phyloP scores from a whole-genome alignment of 2,797 vertebrate species.

The Acipenser ruthenus region DNA sequence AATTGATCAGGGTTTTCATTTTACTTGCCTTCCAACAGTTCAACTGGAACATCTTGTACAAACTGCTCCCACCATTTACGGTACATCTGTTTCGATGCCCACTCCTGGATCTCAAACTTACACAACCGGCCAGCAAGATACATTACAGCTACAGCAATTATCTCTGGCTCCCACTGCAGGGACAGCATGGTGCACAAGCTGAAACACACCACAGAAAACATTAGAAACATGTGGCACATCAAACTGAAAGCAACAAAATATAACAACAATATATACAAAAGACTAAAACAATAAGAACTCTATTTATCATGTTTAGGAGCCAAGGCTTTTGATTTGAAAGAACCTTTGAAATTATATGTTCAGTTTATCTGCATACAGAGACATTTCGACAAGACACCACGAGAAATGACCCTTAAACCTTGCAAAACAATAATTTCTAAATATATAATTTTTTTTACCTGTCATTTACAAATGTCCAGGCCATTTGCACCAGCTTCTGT shows the following conservation, averaged over 20 bases:
- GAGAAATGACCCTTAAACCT: background rate
- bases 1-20: background rate
- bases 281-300: no score
- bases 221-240: constrained; percentile 10
- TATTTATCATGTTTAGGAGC: no score
- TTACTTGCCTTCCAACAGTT: constrained; percentile 83
- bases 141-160: constrained; percentile 96
- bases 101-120: constrained; percentile 96
- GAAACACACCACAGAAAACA: background rate
- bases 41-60: constrained; percentile 95
- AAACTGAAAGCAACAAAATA: no score
- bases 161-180: constrained; percentile 95
- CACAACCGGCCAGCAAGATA: constrained; percentile 90
- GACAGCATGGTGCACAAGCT: constrained; percentile 94
- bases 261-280: no score
- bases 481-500: constrained; percentile 89
- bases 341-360: no score
- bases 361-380: no score
- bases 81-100: constrained; percentile 90
- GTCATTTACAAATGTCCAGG: constrained; percentile 97
- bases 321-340: no score
- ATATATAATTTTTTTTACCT: constrained; percentile 55
- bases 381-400: no score
- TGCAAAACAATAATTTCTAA: background rate
- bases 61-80: constrained; percentile 98